Evolutionary conservation across 2,113 vertebrate species (phyloP), one percentile per base, ranked within the genome.

Genomic region (Seriola aureovittata): DNA sequence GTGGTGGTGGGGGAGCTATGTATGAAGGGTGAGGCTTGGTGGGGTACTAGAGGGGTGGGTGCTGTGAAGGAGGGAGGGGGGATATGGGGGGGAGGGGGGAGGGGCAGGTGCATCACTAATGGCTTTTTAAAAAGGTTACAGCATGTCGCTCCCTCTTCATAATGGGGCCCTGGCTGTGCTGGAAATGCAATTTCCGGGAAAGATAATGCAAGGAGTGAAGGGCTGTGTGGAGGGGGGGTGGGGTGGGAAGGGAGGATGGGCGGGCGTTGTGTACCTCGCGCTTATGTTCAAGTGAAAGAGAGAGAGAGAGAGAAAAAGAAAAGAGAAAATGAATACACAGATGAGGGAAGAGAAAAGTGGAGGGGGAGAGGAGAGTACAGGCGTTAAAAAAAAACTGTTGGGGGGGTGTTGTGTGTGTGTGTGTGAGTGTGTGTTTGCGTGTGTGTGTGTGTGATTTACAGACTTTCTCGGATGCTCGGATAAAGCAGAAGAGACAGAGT

Each of bases 41-140:
- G 65, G 71, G 85, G 84, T 80, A 71, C 68, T 62, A 46, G 23
- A 65, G 40, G 64, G 86, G 80, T 48, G 74, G 66, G 38, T 71
- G 83, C 38, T 88, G 84, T 77, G 78, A 78, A 62, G 69, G 75
- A 59, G 65, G 67, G 64, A 36, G 82, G 69, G 16, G 21, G 4
- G n/a, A n/a, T 29, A 17, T 4, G 48, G 4, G 58, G 54, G 42
- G 60, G 0, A 23, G 16, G 82, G 87, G 83, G 86, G 90, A 92
- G 93, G n/a, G n/a, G n/a, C n/a, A n/a, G 91, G 94, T 94, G 93
- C 93, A 95, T 94, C 93, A 90, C 93, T 95, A 95, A 95, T 95
- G 94, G 94, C 91, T 95, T 95, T 95, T 95, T 95, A 95, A 95
- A 95, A 95, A 95, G 94, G 94, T 95, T 95, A 95, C 94, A 95